Percentiles rank a stretch among this genome's conserved stretches.
Conservation (phyloP, 64 coral and sea anemone species). For the Anthopleura sola region DNA sequence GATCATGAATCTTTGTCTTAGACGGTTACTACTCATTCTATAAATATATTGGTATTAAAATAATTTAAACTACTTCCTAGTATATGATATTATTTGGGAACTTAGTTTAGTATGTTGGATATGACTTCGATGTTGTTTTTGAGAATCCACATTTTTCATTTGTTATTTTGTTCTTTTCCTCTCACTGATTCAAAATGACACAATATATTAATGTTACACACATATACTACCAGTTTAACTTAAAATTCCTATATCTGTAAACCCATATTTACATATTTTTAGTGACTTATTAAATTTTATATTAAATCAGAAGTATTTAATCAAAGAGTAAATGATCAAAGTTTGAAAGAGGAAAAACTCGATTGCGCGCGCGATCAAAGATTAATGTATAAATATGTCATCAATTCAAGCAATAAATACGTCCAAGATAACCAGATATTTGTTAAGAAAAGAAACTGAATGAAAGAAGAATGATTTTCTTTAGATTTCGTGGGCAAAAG, state of each 20-base stretch:
- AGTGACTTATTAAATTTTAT: neutral
- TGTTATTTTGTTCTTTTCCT: neutral
- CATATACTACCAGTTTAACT: neutral
- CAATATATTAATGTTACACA: neutral
- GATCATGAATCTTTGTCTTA: neutral
- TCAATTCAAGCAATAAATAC: neutral
- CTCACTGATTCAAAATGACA: neutral
- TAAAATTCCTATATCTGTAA: neutral
- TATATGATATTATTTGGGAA: neutral
- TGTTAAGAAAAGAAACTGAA: neutral
- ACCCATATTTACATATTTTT: neutral
- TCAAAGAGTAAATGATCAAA: neutral
- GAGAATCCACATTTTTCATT: neutral
- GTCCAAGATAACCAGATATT: neutral
- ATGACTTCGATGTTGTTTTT: neutral
- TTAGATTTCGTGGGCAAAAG: too few relatives aligned
- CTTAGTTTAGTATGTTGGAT: neutral
- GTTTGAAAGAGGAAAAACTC: neutral
- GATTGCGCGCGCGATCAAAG: neutral
- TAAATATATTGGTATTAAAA: neutral
- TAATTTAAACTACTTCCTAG: neutral
- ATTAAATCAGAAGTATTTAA: neutral
- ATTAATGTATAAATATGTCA: neutral
- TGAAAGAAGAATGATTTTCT: neutral
- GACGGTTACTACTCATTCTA: neutral